Percentiles rank a stretch among this genome's conserved stretches.
These are phyloP conservation scores for Astyanax mexicanus DNA, from an alignment of 2,797 vertebrate genomes.

Conservation along the genomic window DNA sequence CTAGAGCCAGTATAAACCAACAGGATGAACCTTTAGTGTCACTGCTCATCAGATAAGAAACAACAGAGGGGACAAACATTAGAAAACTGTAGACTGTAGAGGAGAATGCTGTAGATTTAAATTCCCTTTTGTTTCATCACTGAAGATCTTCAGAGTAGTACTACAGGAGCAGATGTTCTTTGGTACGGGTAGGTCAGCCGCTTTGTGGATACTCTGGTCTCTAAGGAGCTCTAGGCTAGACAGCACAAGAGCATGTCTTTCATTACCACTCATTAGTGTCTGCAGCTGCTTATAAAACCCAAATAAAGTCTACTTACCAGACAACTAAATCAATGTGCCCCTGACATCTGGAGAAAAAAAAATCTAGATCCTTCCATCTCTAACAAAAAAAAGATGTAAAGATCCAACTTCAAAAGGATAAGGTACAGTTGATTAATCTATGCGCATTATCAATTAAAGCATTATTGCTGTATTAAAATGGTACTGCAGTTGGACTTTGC, in stretches of 20 bases:
- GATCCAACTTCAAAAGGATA: too few relatives aligned
- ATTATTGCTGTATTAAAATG: not conserved
- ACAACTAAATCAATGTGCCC: not conserved
- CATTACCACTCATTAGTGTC: slow-evolving; percentile 31
- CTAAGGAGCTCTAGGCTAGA: slow-evolving; percentile 26
- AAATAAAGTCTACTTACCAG: slow-evolving; percentile 12
- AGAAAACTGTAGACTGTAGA: too few relatives aligned
- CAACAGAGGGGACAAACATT: not conserved
- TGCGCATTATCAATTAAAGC: not conserved
- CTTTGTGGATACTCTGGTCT: slow-evolving; percentile 5
- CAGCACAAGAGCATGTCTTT: slow-evolving; percentile 18
- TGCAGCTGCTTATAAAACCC: not conserved
- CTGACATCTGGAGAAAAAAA: not conserved
- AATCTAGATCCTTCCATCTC: not conserved
- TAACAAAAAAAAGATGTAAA: too few relatives aligned
- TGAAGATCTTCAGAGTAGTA: not conserved
- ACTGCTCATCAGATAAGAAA: not conserved
- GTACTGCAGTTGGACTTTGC: not conserved
- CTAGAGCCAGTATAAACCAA: not conserved
- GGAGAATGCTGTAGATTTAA: not conserved
- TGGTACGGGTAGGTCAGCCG: not conserved
- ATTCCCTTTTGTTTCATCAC: not conserved
- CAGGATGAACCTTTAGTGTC: not conserved
- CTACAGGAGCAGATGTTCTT: slow-evolving; percentile 6
- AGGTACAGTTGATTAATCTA: not conserved